Conservation (phyloP, 23 tunicate genomes). For the Botrylloides violaceus region DNA sequence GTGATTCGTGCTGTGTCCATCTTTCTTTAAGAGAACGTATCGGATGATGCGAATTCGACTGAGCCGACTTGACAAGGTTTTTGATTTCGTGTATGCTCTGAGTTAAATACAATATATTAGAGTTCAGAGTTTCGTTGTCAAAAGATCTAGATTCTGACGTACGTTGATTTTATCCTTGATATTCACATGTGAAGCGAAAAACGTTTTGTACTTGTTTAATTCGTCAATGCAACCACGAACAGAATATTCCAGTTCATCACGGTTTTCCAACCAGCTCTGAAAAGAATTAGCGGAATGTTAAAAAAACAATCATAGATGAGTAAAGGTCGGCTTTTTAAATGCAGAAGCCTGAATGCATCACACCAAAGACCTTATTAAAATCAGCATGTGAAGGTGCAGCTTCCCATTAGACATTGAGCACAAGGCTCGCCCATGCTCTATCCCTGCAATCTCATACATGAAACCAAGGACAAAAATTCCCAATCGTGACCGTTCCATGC, state of each 20-base stretch:
- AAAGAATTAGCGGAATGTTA: neutral
- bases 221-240: constrained; percentile 53
- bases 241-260: constrained; percentile 78
- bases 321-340: too few relatives aligned
- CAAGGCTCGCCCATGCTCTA: too few relatives aligned
- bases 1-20: constrained; percentile 57
- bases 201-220: constrained; percentile 64
- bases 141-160: neutral
- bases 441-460: too few relatives aligned
- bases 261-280: constrained; percentile 88
- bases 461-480: too few relatives aligned
- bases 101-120: neutral
- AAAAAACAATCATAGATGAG: too few relatives aligned
- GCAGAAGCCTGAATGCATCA: too few relatives aligned
- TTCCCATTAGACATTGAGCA: too few relatives aligned
- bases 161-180: constrained; percentile 71
- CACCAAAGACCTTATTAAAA: too few relatives aligned
- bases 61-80: constrained; percentile 60
- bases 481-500: too few relatives aligned
- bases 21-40: constrained; percentile 46
- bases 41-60: constrained; percentile 51
- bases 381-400: too few relatives aligned
- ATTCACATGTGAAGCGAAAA: constrained; percentile 59
- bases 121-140: neutral
- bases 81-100: constrained; percentile 68